Evolutionary conservation across 2,113 vertebrate genomes (phyloP).

Genomic region (Cyprinodon tularosa): DNA sequence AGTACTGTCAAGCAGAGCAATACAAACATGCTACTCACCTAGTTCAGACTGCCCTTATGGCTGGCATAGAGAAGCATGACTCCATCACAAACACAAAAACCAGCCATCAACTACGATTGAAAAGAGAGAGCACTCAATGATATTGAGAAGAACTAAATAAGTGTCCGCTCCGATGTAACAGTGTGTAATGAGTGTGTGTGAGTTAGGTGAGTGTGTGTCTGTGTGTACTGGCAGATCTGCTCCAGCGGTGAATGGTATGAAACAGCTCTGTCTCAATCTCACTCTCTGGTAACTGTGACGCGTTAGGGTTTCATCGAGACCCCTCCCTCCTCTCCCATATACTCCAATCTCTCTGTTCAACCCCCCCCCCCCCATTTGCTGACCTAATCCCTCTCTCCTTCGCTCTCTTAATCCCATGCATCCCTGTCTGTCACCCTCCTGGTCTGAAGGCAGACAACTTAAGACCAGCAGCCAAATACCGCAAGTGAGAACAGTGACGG

Average conservation of each 20-base stretch:
- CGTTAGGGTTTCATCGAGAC: conserved; percentile 61
- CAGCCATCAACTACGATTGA: conserved; percentile 51
- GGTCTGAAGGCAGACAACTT: conserved; percentile 50
- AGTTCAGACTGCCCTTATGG: conserved; percentile 69
- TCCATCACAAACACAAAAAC: conserved; percentile 56
- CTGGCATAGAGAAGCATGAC: conserved; percentile 64
- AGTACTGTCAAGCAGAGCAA: conserved; percentile 32
- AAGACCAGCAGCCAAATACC: conserved; percentile 9
- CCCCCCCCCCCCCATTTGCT: conserved; percentile 42
- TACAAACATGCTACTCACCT: conserved; percentile 70
- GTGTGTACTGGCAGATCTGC: conserved; percentile 59
- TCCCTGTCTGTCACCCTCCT: conserved; percentile 46
- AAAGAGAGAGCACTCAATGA: conserved; percentile 41
- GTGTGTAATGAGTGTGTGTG: conserved; percentile 20
- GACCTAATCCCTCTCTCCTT: conserved; percentile 43
- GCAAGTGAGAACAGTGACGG: background rate
- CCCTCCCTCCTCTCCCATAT: conserved; percentile 41
- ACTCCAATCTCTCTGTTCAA: conserved; percentile 26
- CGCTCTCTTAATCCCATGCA: conserved; percentile 58
- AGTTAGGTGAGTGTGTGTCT: conserved; percentile 33
- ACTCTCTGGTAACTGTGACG: conserved; percentile 63
- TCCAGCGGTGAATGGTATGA: conserved; percentile 38
- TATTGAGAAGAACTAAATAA: conserved; percentile 32
- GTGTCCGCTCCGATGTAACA: conserved; percentile 44
- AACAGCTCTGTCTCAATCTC: conserved; percentile 46